Conservation (phyloP, 2,113 vertebrate species). For the Equus przewalskii region DNA sequence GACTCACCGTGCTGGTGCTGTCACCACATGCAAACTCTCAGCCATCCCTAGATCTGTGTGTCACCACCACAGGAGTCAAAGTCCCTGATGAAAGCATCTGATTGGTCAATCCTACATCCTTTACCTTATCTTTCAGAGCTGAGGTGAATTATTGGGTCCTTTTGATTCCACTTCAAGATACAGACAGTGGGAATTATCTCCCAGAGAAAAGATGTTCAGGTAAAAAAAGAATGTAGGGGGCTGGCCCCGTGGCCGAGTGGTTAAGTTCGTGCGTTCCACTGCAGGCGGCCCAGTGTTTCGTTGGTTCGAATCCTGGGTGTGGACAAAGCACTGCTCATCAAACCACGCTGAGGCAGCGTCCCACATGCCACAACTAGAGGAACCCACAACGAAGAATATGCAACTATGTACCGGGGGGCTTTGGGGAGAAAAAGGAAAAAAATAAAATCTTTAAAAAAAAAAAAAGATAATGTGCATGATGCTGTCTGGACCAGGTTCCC, state of each 20-base stretch:
- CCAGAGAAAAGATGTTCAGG: background rate
- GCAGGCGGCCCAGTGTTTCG: too few species aligned
- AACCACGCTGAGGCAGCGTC: too few species aligned
- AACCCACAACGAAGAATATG: too few species aligned
- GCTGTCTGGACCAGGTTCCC: background rate
- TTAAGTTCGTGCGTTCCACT: too few species aligned
- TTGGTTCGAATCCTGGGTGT: too few species aligned
- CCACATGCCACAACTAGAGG: too few species aligned
- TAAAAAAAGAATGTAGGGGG: background rate
- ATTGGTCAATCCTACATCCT: background rate
- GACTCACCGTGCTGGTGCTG: background rate
- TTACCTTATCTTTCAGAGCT: background rate
- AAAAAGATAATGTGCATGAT: background rate
- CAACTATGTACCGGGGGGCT: too few species aligned
- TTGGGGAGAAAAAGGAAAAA: too few species aligned
- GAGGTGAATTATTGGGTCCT: background rate
- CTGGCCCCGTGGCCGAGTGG: too few species aligned
- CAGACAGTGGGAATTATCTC: background rate
- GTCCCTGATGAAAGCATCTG: background rate
- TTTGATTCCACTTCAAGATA: constrained; percentile 24
- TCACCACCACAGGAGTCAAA: background rate
- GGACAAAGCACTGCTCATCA: too few species aligned
- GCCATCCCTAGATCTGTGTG: background rate
- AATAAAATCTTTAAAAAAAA: background rate
- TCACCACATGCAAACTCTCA: background rate